These are phyloP conservation scores for Amyelois transitella DNA, from an alignment of 1,140 invertebrate genomes.

Conservation along the genomic window DNA sequence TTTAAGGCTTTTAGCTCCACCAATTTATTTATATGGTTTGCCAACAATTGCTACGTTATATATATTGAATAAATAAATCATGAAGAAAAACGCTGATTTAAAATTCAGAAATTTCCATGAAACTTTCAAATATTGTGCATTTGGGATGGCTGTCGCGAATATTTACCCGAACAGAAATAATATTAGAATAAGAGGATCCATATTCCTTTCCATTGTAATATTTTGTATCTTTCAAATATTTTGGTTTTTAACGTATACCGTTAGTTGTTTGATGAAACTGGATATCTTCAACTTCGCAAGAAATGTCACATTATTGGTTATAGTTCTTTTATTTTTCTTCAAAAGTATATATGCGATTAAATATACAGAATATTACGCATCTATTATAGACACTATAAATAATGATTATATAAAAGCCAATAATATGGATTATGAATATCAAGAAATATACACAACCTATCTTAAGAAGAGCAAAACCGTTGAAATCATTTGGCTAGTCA, in stretches of 20 bases:
- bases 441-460: constrained; percentile 35
- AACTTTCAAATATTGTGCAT: constrained; percentile 39
- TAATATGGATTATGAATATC: constrained; percentile 35
- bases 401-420: constrained; percentile 42
- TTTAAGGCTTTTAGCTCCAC: too few relatives aligned
- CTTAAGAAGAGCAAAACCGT: constrained; percentile 41
- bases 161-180: constrained; percentile 45
- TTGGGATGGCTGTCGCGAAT: constrained; percentile 35
- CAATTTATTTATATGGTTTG: too few relatives aligned
- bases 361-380: constrained; percentile 33
- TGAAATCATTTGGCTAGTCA: constrained; percentile 39
- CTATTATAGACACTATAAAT: constrained; percentile 36
- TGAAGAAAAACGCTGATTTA: background rate
- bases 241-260: constrained; percentile 42
- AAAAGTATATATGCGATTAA: constrained; percentile 39
- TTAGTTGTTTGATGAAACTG: constrained; percentile 27
- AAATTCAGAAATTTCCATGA: background rate
- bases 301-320: constrained; percentile 37
- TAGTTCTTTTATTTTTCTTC: constrained; percentile 39
- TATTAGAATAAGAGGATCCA: constrained; percentile 14
- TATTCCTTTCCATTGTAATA: constrained; percentile 10
- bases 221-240: constrained; percentile 7
- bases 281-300: constrained; percentile 43
- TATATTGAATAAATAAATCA: background rate
- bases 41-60: background rate